Base-by-base conservation (phyloP, 2,113 vertebrate genomes). In the Pica pica region DNA sequence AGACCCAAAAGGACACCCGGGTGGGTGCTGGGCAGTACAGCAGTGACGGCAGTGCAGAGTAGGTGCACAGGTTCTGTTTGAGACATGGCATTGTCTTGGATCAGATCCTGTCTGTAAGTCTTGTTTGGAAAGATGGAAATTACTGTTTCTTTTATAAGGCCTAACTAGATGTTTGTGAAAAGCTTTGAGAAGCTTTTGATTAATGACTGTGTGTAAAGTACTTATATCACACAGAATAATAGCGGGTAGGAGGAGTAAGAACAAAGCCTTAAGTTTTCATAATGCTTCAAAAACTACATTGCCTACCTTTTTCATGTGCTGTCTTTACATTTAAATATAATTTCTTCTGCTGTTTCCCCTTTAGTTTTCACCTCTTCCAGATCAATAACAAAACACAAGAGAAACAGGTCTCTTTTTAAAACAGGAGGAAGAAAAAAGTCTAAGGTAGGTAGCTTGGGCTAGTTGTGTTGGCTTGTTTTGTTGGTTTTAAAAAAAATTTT, bases 131-230 rank as follows among this genome's bases (percentile, higher is more conserved):
- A 76, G 75, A 69, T 65, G 33, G 69, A 82, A 92, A 57, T 57
- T 64, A 24, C 16, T 31, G 0, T 55, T 87, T 91, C 63, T 80
- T 87, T 89, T 79, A 28, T 55, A 73, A 80, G 70, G 42, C 55
- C 42, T 85, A 80, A 87, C 42, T 67, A 67, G 81, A 76, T 87
- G 70, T 73, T 94, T 96, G 47, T 74, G 74, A 91, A 93, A 70
- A 74, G 61, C 77, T 93, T 87, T 79, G 60, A 82, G 74, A 87
- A 44, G 33, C 83, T 94, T 94, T 94, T 93, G 83, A 61, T 94
- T 91, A 94, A 85, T 4, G 16, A 59, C 57, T 79, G 17, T 76
- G 24, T 75, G 56, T 49, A 88, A 65, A 37, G 30, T 83, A 65
- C 83, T 94, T 91, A 39, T 84, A 91, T 96, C 77, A 79, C 31